Evolutionary conservation across 2,113 vertebrate genomes (phyloP).

Genomic region (Cinclus mexicanus): DNA sequence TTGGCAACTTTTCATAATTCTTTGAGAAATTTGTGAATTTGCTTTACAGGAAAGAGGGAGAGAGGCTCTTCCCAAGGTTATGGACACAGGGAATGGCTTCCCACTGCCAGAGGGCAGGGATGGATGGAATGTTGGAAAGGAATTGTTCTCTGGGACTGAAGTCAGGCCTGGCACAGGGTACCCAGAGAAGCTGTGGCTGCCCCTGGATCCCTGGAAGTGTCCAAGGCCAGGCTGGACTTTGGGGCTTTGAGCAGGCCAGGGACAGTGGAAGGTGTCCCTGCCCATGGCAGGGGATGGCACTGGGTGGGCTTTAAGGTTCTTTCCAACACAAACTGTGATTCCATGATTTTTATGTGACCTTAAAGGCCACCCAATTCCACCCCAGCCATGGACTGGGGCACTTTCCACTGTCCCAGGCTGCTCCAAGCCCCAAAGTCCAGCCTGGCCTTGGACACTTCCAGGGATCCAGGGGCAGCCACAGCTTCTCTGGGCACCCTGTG

Average conservation of each 20-base stretch:
- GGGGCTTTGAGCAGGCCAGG: neutral
- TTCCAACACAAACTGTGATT: too few species aligned
- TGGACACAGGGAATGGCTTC: neutral
- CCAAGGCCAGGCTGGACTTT: neutral
- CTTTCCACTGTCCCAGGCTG: neutral
- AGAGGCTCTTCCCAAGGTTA: neutral
- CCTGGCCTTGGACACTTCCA: neutral
- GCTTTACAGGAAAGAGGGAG: neutral
- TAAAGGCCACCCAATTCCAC: fast-evolving
- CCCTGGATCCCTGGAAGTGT: neutral
- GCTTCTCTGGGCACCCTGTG: neutral
- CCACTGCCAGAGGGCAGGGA: fast-evolving
- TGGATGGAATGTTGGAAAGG: neutral
- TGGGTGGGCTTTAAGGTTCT: neutral
- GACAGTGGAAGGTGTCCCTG: neutral
- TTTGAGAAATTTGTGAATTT: neutral
- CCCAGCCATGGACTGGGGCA: neutral
- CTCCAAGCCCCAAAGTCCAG: fast-evolving
- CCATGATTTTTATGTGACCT: too few species aligned
- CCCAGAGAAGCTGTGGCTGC: neutral
- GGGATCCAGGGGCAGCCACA: neutral
- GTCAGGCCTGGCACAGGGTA: neutral
- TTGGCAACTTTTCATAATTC: neutral
- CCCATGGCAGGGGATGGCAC: neutral
- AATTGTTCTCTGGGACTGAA: neutral